Evolutionary conservation across 2,797 vertebrate species (phyloP), one percentile per base, ranked within the genome.

Genomic region (Lacerta agilis): DNA sequence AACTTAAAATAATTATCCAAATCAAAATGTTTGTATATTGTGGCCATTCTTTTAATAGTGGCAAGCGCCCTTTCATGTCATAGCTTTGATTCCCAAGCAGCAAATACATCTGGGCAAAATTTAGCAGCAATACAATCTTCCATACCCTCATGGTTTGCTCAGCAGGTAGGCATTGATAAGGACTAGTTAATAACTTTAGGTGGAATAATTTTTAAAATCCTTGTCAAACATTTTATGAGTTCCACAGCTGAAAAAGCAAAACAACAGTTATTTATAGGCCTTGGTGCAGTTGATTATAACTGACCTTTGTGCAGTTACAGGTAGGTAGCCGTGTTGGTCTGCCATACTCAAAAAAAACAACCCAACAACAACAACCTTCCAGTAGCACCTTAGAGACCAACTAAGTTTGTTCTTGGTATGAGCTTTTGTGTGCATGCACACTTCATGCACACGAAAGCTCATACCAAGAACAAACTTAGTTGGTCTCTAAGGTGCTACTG

Each of bases 201-300:
- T 87, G 87, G 83, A 72, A 93, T 55, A 79, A 89, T 71, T 89
- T 91, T 93, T 89, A 79, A 2, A 55, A 75, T 27, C 67, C 25
- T 36, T 92, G 77, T 93, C 88, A 89, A 43, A 38, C 55, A 86
- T 92, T 17, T 91, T 72, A 83, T n/a, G 38, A 84, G 13, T 90
- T 29, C 85, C 79, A 75, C 87, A 55, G 72, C 71, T 58, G 71
- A 83, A 87, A 49, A 76, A 1, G 33, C 86, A 0, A 0, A 92
- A 64, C 0, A 17, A 55, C 82, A 79, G 92, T 88, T 95, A 89
- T 92, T 93, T 84, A 88, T 83, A 86, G 88, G 85, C 82, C 82
- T 71, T 9, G 79, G 4, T 27, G 38, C 82, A 0, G 0, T 13
- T 85, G 86, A 86, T 89, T 83, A 72, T 73, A 84, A 77, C 85